Evolutionary conservation across 2,113 vertebrate species (phyloP).

Genomic region (Nothobranchius furzeri): DNA sequence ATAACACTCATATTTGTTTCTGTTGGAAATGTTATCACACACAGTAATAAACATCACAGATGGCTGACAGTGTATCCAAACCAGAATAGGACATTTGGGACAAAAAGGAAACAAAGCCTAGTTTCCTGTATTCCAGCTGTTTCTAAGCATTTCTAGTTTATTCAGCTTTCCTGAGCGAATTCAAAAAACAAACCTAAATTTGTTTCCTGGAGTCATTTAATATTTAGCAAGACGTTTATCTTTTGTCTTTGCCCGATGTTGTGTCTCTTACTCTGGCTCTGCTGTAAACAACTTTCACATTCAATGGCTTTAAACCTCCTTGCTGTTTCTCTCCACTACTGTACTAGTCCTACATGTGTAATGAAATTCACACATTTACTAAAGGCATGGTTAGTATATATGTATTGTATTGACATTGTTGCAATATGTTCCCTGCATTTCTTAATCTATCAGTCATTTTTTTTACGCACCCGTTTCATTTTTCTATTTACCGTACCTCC

Average conservation of each 20-base stretch:
- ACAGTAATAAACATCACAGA: too few relatives aligned
- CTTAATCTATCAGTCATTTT: slow-evolving; percentile 40
- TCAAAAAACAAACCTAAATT: not conserved
- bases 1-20: too few relatives aligned
- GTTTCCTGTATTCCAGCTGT: too few relatives aligned
- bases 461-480: slow-evolving; percentile 23
- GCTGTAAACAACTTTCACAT: slow-evolving; percentile 61
- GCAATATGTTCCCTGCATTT: slow-evolving; percentile 54
- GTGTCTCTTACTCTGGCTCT: not conserved
- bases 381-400: slow-evolving; percentile 76
- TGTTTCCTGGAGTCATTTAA: not conserved
- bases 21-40: too few relatives aligned
- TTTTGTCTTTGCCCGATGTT: slow-evolving; percentile 5
- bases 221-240: slow-evolving; percentile 11
- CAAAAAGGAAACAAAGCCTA: too few relatives aligned
- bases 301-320: slow-evolving; percentile 34
- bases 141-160: not conserved
- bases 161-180: not conserved
- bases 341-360: slow-evolving; percentile 57
- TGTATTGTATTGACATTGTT: slow-evolving; percentile 72
- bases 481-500: slow-evolving; percentile 2
- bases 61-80: too few relatives aligned
- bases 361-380: slow-evolving; percentile 69
- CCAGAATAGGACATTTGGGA: too few relatives aligned
- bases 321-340: slow-evolving; percentile 39